A percentile compares a stretch with the other conserved stretches of the same genome.
Conservation (phyloP, 2,113 vertebrate genomes). For the Etheostoma cragini region DNA sequence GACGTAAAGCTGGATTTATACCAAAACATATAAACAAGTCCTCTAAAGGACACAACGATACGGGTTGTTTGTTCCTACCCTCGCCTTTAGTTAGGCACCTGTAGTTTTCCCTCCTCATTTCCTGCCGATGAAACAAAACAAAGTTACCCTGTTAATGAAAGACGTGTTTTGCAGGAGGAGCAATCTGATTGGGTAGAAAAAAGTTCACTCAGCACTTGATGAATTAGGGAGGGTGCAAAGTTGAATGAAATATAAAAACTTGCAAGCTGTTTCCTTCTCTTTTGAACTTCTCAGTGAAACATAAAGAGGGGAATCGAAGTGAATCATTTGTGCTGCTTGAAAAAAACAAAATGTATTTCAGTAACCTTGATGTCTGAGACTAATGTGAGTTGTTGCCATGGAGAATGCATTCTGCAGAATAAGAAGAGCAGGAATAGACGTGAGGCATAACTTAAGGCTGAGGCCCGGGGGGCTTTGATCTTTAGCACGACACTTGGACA, state of each 20-base stretch:
- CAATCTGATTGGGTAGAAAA: constrained; percentile 8
- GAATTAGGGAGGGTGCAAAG: not conserved
- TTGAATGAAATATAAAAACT: not conserved
- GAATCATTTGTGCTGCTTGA: not conserved
- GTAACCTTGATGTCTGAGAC: constrained; percentile 26
- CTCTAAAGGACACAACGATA: too few relatives aligned
- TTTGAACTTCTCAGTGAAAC: constrained; percentile 4
- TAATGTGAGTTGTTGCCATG: constrained; percentile 16
- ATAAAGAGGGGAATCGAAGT: not conserved
- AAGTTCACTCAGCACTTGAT: not conserved
- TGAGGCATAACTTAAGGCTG: not conserved
- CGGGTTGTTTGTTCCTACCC: too few relatives aligned
- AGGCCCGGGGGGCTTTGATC: constrained; percentile 43
- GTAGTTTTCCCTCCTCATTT: too few relatives aligned
- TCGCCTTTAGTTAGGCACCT: too few relatives aligned
- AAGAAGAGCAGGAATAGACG: not conserved
- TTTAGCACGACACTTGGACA: constrained; percentile 13
- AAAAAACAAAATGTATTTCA: not conserved
- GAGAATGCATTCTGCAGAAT: constrained; percentile 7
- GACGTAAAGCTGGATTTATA: too few relatives aligned
- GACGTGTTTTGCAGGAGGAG: not conserved
- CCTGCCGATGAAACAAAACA: too few relatives aligned
- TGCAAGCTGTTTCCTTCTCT: not conserved
- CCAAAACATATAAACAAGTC: too few relatives aligned
- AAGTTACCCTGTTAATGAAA: constrained; percentile 4